phyloP scores from a whole-genome alignment of 2,888 invertebrate species.

The Leuctra nigra region DNA sequence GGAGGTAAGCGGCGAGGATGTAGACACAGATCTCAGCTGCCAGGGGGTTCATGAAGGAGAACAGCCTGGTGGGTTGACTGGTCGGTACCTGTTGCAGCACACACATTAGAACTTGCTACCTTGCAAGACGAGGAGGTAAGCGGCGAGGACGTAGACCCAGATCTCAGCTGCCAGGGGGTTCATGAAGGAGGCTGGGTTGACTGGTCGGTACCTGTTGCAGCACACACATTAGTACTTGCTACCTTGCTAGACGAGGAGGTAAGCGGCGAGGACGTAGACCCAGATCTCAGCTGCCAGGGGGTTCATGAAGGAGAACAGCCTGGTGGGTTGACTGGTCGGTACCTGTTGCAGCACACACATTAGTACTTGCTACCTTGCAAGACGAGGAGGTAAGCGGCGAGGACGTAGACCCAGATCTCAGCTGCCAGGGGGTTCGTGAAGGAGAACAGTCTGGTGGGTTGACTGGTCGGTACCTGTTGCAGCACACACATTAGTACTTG shows the following conservation, averaged over 20 bases:
- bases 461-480: not conserved
- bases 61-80: conserved; percentile 78
- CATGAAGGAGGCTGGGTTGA: not conserved
- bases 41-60: conserved; percentile 93
- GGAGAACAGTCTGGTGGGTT: not conserved
- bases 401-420: too few relatives aligned
- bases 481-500: too few relatives aligned
- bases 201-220: not conserved
- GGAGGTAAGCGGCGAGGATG: conserved; percentile 77
- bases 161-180: not conserved
- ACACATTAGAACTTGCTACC: not conserved
- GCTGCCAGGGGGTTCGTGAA: not conserved
- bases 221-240: not conserved
- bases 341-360: too few relatives aligned
- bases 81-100: conserved; percentile 64
- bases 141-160: too few relatives aligned
- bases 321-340: not conserved
- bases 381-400: too few relatives aligned
- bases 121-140: not conserved
- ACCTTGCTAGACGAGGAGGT: too few relatives aligned
- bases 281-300: too few relatives aligned
- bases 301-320: not conserved
- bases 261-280: too few relatives aligned
- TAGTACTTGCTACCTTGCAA: too few relatives aligned
- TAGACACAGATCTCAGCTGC: conserved; percentile 51